Evolutionary conservation across 1,140 invertebrate species (phyloP).

Genomic region (Meloidogyne floridensis): DNA sequence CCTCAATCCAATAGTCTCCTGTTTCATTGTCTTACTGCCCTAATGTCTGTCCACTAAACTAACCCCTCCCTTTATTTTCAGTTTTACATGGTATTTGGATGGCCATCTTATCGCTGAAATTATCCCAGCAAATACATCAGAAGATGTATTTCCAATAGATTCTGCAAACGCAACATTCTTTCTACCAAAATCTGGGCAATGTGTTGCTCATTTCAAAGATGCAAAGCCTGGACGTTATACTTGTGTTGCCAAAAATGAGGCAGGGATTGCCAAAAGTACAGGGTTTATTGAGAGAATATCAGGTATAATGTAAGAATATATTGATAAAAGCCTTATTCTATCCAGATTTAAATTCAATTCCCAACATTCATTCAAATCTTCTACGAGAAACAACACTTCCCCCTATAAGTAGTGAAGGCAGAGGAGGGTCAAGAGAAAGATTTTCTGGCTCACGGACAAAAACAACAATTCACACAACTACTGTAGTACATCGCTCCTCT

Average conservation of each 20-base stretch:
- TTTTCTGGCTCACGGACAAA: constrained; percentile 33
- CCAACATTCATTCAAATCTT: constrained; percentile 16
- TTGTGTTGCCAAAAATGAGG: constrained; percentile 60
- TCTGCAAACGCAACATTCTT: constrained; percentile 49
- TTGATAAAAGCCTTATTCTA: constrained; percentile 1
- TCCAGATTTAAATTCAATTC: constrained; percentile 2
- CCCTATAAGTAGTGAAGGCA: background rate
- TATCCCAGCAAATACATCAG: background rate
- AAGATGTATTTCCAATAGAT: constrained; percentile 18
- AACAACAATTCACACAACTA: constrained; percentile 44
- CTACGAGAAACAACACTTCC: constrained; percentile 7
- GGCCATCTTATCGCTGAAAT: constrained; percentile 46
- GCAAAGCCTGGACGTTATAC: constrained; percentile 48
- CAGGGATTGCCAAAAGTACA: constrained; percentile 55
- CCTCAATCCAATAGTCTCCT: no score
- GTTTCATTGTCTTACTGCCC: no score
- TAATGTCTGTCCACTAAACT: background rate
- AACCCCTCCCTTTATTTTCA: constrained; percentile 15
- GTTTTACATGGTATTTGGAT: constrained; percentile 62
- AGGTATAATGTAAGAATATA: constrained; percentile 21
- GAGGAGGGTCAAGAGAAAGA: background rate
- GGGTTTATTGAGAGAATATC: constrained; percentile 56
- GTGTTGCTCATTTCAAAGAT: constrained; percentile 56
- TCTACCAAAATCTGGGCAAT: constrained; percentile 55
- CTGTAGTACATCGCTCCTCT: constrained; percentile 39